Evolutionary conservation across 2,797 vertebrate species (phyloP), one percentile per base, ranked within the genome.

Genomic region (Cephalopachus bancanus): DNA sequence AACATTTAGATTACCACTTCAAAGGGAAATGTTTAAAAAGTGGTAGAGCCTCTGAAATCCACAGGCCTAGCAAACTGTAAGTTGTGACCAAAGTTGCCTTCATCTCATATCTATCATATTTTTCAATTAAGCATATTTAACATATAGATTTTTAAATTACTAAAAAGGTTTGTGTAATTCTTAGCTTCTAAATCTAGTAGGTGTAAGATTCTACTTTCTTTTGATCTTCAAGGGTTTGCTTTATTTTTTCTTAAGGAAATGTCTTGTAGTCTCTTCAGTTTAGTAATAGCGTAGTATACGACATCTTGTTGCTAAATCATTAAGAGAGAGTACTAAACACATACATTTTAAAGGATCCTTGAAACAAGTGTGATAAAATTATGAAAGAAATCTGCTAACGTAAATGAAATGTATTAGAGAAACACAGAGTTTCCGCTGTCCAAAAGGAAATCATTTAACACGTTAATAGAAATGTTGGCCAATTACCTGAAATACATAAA

Each of bases 381-480:
- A 84, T 93, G 44, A 94, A 78, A 92, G 51, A 80, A 71, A 86
- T 71, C 15, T 84, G 62, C 26, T 59, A 74, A 59, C 59, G 75
- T 83, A 95, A 94, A 78, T 49, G 28, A 95, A 85, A 30, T 75
- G 19, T 59, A 94, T 37, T 37, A 37, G 37, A 37, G 37, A 37
- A 37, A 37, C 37, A 37, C 37, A 37, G 37, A 2, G 37, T 37
- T 37, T 37, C 37, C 37, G 3, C 37, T 37, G 3, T 37, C 37
- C 9, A 71, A 79, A 88, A 93, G 51, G 24, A 15, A 92, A 14
- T 69, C 69, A 93, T 30, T 60, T 81, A 88, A 87, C 64, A 28
- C 90, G 33, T 83, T 86, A 72, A 83, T 95, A 57, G 49, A 94
- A 88, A 78, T 84, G 20, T 75, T 93, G 69, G 74, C 53, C 33